Conservation (phyloP, 2,888 invertebrate genomes). For the Clostera curtula region DNA sequence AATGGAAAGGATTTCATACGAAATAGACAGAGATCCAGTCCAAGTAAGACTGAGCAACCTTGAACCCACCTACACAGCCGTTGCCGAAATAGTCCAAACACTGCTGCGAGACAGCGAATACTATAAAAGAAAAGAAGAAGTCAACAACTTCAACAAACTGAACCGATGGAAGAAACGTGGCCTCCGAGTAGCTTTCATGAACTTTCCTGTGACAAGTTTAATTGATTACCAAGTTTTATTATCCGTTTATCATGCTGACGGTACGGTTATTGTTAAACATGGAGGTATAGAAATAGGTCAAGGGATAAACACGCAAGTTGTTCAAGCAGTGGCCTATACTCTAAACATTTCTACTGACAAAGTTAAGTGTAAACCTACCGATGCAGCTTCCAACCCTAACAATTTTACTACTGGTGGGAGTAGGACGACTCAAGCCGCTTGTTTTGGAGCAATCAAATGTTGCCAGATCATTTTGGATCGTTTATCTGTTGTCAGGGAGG, state of each 20-base stretch:
- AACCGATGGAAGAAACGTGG: conserved; percentile 89
- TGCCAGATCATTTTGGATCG: conserved; percentile 69
- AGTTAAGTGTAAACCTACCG: conserved; percentile 78
- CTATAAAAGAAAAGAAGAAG: conserved; percentile 63
- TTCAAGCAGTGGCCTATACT: conserved; percentile 78
- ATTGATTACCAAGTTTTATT: conserved; percentile 76
- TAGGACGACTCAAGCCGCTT: conserved; percentile 39
- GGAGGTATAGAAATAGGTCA: conserved; percentile 88
- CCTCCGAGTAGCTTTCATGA: conserved; percentile 79
- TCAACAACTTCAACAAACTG: conserved; percentile 76
- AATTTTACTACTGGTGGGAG: conserved; percentile 79
- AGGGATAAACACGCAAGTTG: conserved; percentile 83
- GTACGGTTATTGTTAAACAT: conserved; percentile 80
- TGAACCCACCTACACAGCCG: conserved; percentile 54
- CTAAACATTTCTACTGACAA: conserved; percentile 78
- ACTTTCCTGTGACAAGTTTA: conserved; percentile 73
- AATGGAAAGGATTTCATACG: conserved; percentile 78
- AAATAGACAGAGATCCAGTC: conserved; percentile 70
- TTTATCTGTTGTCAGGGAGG: conserved; percentile 52
- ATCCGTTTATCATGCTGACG: conserved; percentile 81
- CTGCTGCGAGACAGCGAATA: conserved; percentile 62
- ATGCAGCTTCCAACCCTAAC: conserved; percentile 78
- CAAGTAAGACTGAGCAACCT: conserved; percentile 58
- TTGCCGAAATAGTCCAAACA: conserved; percentile 35
- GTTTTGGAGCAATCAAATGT: conserved; percentile 49